Base-by-base conservation (phyloP, 2,797 vertebrate genomes). In the Hoplostethus mediterraneus region DNA sequence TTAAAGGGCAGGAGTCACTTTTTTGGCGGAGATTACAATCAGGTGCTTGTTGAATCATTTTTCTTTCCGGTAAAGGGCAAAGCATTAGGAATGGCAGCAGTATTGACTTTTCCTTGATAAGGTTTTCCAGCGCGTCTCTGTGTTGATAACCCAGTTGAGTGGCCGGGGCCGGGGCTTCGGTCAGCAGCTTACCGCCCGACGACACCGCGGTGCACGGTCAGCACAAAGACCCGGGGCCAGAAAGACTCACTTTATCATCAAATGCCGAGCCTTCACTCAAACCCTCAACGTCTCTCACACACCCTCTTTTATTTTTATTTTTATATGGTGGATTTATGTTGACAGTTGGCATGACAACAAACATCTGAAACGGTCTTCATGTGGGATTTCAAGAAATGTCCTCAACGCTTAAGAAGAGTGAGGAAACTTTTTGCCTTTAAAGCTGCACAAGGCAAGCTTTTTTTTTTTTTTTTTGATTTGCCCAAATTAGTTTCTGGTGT, bases 71-170 rank as follows among this genome's bases (percentile, higher is more conserved):
- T 82, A 83, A 88, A 89, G 80, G 80, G 53, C 77, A 69, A 33
- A 14, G 75, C 70, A 33, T 55, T 45, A 21, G 58, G 49, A 84
- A 57, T 67, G 57, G 63, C 67, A 38, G 67, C 38, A 44, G 25
- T 86, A 83, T 84, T 75, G 80, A 87, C 88, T 75, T 81, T 77
- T 75, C 47, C 71, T 74, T 59, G 80, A 86, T 83, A 77, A 80
- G 74, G 69, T 84, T 85, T 84, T 74, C 65, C 76, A 60, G 73
- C 77, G 56, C n/a, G 47, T 44, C 67, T 66, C 49, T 44, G 63
- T 59, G 80, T 65, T 70, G 84, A 84, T 90, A 83, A 78, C 75
- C 31, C 56, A 49, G 72, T 42, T 62, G 2, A 40, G 66, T 67
- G 38, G 67, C 76, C 45, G 65, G 28, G 65, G 28, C 45, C 0